phyloP scores from a whole-genome alignment of 1,140 invertebrate genomes.

The Anastrepha obliqua region DNA sequence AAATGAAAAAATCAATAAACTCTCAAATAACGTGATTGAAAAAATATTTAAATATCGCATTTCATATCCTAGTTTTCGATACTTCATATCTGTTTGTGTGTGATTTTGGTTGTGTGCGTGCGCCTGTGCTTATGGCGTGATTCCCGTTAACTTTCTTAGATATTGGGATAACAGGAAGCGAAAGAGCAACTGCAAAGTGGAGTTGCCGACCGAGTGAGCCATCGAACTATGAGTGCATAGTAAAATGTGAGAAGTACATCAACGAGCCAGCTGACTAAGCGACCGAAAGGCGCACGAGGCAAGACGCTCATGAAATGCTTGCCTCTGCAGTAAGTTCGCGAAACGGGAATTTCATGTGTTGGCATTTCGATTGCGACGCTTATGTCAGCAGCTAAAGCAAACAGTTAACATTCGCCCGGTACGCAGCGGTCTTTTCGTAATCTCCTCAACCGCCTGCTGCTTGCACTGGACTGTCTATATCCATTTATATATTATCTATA shows the following conservation, averaged over 20 bases:
- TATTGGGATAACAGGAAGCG: slow-evolving; percentile 50
- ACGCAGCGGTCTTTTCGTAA: no score
- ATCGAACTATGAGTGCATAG: background rate
- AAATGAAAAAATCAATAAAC: slow-evolving; percentile 49
- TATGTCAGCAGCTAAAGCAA: background rate
- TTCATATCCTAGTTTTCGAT: slow-evolving; percentile 40
- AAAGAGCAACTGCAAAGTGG: background rate
- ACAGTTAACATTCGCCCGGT: background rate
- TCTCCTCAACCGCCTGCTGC: no score
- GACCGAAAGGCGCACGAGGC: slow-evolving; percentile 1
- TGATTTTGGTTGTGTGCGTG: background rate
- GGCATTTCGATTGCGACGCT: background rate
- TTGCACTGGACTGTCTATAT: no score
- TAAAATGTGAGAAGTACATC: background rate
- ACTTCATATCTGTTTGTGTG: background rate
- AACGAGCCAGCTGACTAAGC: slow-evolving; percentile 25
- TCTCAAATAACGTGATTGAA: slow-evolving; percentile 47
- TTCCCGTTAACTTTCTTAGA: background rate
- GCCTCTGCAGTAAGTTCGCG: background rate
- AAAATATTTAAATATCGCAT: slow-evolving; percentile 23
- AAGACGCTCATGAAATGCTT: background rate
- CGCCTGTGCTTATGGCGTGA: background rate
- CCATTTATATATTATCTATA: no score
- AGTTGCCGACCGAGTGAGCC: background rate
- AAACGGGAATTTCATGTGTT: background rate